These are phyloP conservation scores for Gerris lacustris DNA, from an alignment of 2,888 invertebrate genomes.

Conservation along the genomic window DNA sequence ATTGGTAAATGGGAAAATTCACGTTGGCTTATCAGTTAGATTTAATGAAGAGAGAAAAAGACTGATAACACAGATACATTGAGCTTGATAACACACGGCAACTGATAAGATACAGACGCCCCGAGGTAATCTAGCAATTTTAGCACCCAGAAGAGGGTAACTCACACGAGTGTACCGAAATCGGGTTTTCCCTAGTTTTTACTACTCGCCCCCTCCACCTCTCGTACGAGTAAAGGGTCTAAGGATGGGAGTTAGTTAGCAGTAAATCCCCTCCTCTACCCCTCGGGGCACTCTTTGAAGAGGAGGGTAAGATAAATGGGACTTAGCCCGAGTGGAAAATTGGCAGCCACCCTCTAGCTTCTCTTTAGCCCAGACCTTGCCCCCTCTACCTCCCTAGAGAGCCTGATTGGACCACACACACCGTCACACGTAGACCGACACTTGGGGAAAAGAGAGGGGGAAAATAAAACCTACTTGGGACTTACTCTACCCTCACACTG, in stretches of 20 bases:
- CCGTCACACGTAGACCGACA: neutral
- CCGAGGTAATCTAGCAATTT: too few species aligned
- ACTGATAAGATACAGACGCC: too few species aligned
- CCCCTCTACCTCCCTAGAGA: neutral
- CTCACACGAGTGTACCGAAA: too few species aligned
- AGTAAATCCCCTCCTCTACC: neutral
- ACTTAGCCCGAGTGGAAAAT: slow-evolving; percentile 5
- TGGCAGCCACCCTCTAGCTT: neutral
- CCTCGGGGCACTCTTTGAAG: neutral
- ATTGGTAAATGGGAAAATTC: too few species aligned
- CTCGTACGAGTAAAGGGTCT: neutral
- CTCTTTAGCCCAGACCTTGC: neutral
- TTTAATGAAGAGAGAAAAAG: too few species aligned
- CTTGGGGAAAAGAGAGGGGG: too few species aligned
- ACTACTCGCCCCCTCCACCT: neutral
- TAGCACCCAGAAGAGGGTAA: too few species aligned
- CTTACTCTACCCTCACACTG: too few species aligned
- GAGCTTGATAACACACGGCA: too few species aligned
- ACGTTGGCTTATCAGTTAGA: too few species aligned
- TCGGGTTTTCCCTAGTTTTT: neutral
- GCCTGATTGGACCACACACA: neutral
- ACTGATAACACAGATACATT: too few species aligned
- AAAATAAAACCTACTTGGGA: too few species aligned
- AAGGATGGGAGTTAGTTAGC: slow-evolving; percentile 1
- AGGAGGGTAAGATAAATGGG: neutral